Evolutionary conservation across 2,113 vertebrate species (phyloP), one percentile per base, ranked within the genome.

Genomic region (Silurus meridionalis): DNA sequence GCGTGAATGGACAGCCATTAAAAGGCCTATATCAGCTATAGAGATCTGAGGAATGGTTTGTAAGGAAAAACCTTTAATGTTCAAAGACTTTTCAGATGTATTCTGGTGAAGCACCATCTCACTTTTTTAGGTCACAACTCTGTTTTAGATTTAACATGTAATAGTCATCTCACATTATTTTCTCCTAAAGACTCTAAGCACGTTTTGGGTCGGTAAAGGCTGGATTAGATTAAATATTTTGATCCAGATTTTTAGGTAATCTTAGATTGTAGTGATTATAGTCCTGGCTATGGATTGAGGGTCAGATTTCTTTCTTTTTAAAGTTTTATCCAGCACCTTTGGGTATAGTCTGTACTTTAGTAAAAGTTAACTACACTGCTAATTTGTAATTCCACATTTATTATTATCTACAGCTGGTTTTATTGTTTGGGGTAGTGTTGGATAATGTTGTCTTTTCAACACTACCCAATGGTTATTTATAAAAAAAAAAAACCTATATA

Each of bases 1-100:
- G 69, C 77, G 87, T 86, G 92, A 94, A 94, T 87, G 88, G 88
- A 90, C 91, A 89, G 91, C 89, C 92, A 93, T 93, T 94, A 93
- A 92, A 92, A 90, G 85, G 66, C 37, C 69, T 82, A 88, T 94
- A 92, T 94, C 91, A 91, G 90, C 91, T 88, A 86, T 21, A 86
- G 92, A 93, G 91, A 88, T 91, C 82, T 84, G 81, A 83, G 60
- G 83, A 83, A 88, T 88, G 86, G 8, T 85, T 88, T 89, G 91
- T 91, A 92, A 86, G 37, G 87, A 46, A 86, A 87, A 84, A 88
- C 85, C 86, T 91, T 91, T 87, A 46, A 46, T 48, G 91, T 92
- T 91, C 46, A 90, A 91, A 91, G 83, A 67, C 57, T 85, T 83
- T 79, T 64, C 71, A 55, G n/a, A 83, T 83, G n/a, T 7, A 53